These are phyloP conservation scores for Xylocopa sonorina DNA, from an alignment of 1,140 invertebrate genomes.

Conservation along the genomic window DNA sequence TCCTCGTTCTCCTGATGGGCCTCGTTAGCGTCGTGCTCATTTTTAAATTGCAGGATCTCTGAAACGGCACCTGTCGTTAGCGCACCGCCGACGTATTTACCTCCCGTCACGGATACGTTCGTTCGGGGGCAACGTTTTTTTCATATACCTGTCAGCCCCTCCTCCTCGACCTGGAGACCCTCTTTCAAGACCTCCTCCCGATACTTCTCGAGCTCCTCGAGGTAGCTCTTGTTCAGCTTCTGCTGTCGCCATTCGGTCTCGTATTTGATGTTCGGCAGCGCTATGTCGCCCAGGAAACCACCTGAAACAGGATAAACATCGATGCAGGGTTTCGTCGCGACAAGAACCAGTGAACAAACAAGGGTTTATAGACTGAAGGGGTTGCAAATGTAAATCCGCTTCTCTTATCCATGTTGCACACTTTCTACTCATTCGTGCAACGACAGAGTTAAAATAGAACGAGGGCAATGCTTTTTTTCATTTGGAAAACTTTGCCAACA, in stretches of 20 bases:
- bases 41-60: conserved; percentile 77
- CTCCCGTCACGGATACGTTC: background rate
- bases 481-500: too few relatives aligned
- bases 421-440: too few relatives aligned
- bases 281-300: conserved; percentile 91
- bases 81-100: background rate
- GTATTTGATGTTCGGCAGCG: conserved; percentile 86
- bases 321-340: background rate
- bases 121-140: background rate
- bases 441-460: too few relatives aligned
- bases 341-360: too few relatives aligned
- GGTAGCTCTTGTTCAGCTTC: conserved; percentile 85
- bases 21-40: conserved; percentile 57
- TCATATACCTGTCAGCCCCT: conserved; percentile 88
- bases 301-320: conserved; percentile 81
- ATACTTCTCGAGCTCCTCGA: conserved; percentile 89
- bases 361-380: too few relatives aligned
- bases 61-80: conserved; percentile 42
- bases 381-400: too few relatives aligned
- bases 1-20: conserved; percentile 53
- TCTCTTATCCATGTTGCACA: too few relatives aligned
- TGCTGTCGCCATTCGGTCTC: conserved; percentile 82
- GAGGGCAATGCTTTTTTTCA: too few relatives aligned
- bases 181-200: conserved; percentile 90
- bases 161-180: conserved; percentile 91